Evolutionary conservation across 2,797 vertebrate species (phyloP).

Genomic region (Thripadectes ignobilis): DNA sequence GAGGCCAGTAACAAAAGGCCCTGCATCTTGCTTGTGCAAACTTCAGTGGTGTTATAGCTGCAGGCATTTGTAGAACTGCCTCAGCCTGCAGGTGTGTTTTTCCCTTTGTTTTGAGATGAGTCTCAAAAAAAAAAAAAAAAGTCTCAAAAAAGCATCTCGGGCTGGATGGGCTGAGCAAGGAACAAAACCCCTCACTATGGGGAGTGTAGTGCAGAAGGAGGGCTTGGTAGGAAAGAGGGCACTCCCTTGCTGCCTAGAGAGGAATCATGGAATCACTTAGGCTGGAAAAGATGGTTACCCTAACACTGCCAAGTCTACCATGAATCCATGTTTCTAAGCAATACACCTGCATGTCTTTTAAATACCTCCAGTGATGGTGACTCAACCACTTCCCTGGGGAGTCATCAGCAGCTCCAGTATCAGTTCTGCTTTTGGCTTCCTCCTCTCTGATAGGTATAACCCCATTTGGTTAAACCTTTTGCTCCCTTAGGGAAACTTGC

Average conservation of each 20-base stretch:
- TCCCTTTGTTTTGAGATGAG: background rate
- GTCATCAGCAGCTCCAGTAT: background rate
- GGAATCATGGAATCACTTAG: background rate
- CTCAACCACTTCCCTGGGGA: background rate
- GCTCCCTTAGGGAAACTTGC: background rate
- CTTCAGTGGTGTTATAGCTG: background rate
- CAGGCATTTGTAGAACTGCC: background rate
- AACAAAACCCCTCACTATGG: fast-evolving
- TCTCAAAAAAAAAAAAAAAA: background rate
- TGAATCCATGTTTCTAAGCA: background rate
- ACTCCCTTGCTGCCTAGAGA: background rate
- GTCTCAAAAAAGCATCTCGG: background rate
- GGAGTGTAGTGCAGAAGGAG: background rate
- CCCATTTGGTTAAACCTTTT: background rate
- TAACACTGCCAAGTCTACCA: background rate
- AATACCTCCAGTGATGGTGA: background rate
- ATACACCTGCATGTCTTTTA: background rate
- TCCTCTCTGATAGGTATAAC: background rate
- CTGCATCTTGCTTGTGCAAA: fast-evolving
- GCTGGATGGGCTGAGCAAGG: background rate
- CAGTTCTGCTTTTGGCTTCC: background rate
- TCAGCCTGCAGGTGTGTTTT: background rate
- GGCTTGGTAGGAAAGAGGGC: background rate
- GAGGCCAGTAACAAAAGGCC: background rate
- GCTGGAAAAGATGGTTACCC: background rate